Percentiles rank a stretch among this genome's conserved stretches.
Evolutionary conservation across 1,140 invertebrate species (phyloP).

Genomic region (Oreohelix idahoensis): DNA sequence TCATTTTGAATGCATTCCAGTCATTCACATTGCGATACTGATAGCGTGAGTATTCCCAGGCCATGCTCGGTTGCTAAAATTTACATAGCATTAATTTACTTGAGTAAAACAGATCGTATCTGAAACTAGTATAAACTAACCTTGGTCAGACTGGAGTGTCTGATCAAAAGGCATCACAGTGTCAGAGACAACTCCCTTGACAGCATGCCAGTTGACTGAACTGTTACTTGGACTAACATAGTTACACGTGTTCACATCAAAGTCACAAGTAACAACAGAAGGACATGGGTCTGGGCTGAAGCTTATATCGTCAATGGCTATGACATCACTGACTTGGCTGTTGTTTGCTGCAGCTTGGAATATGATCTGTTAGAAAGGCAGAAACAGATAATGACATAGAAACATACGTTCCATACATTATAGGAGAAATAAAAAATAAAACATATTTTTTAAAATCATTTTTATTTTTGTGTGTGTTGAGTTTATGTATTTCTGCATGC

Average conservation of each 20-base stretch:
- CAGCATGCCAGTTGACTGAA: neutral
- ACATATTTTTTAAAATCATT: too few species aligned
- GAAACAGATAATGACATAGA: neutral
- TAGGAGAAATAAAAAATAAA: too few species aligned
- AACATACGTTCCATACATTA: too few species aligned
- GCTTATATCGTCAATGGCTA: neutral
- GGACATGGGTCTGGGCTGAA: neutral
- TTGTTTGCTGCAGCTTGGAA: conserved; percentile 14
- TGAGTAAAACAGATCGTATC: too few species aligned
- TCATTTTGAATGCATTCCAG: too few species aligned
- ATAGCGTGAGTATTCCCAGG: too few species aligned
- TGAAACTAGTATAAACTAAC: neutral
- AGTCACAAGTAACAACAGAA: neutral
- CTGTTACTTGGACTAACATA: neutral
- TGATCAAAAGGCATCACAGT: neutral
- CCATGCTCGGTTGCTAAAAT: too few species aligned
- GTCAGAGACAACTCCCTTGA: neutral
- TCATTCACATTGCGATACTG: too few species aligned
- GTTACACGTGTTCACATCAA: neutral
- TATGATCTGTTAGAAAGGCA: neutral
- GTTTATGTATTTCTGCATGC: too few species aligned
- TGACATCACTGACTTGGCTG: conserved; percentile 5
- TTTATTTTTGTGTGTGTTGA: too few species aligned
- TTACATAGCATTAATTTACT: too few species aligned
- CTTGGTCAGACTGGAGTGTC: conserved; percentile 6